Conservation (phyloP, 64 coral and sea anemone genomes). For the Montipora capricornis region DNA sequence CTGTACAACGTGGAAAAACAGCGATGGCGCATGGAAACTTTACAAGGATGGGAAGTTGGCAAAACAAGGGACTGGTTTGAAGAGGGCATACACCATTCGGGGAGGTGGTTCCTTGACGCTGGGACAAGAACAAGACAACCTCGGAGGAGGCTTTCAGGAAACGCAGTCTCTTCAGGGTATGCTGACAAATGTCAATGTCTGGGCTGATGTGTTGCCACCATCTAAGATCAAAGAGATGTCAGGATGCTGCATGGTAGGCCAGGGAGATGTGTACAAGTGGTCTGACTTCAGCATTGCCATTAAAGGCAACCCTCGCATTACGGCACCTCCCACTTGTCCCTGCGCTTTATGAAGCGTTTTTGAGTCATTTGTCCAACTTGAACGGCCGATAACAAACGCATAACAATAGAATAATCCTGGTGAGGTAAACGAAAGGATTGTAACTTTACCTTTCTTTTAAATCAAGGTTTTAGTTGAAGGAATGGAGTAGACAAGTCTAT, state of each 20-base stretch:
- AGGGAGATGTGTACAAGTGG: background rate
- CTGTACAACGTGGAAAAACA: slow-evolving; percentile 20
- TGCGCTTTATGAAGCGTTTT: background rate
- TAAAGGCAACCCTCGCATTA: background rate
- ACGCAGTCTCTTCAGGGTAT: background rate
- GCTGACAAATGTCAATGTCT: background rate
- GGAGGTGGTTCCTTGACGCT: background rate
- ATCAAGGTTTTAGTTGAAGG: background rate
- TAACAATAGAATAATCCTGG: too few relatives aligned
- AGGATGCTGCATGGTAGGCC: background rate
- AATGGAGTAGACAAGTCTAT: background rate
- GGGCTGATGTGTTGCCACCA: background rate
- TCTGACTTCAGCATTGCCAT: background rate
- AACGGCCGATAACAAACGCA: too few relatives aligned
- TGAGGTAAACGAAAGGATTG: too few relatives aligned
- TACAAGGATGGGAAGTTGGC: slow-evolving; percentile 22
- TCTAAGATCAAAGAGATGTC: background rate
- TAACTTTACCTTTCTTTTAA: too few relatives aligned
- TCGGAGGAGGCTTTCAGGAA: background rate
- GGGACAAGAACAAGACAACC: background rate
- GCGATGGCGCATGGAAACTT: background rate
- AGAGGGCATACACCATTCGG: background rate
- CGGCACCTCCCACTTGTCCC: background rate
- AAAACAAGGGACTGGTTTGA: background rate
- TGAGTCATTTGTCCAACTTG: background rate